Percentiles rank a stretch among this genome's conserved stretches.
Conservation (phyloP, 2,888 invertebrate genomes). For the Tenthredo distinguenda region DNA sequence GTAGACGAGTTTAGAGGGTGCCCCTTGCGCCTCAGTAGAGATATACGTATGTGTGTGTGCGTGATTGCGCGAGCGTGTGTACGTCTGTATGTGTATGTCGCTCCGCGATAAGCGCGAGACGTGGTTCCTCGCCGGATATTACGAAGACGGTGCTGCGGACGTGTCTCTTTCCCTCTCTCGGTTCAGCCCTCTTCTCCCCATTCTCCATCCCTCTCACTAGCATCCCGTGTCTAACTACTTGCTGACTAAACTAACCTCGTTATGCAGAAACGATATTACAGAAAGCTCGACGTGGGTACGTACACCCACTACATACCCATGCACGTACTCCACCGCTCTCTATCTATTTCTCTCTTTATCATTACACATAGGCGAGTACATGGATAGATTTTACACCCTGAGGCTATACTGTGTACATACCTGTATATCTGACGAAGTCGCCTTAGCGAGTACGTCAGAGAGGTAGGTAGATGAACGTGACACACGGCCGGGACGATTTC, state of each 20-base stretch:
- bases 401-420: neutral
- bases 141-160: constrained; percentile 53
- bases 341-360: neutral
- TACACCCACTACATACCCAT: neutral
- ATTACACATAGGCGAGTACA: neutral
- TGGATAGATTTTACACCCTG: neutral
- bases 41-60: neutral
- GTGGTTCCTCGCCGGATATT: constrained; percentile 57
- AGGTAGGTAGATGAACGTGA: neutral
- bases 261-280: constrained; percentile 64
- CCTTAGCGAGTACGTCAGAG: neutral
- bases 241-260: constrained; percentile 66
- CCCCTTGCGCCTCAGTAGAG: neutral
- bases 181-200: neutral
- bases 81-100: neutral
- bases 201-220: constrained; percentile 14
- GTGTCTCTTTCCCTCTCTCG: constrained; percentile 28
- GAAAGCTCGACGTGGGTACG: constrained; percentile 29
- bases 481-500: constrained; percentile 1
- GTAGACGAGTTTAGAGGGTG: constrained; percentile 17
- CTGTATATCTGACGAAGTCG: neutral
- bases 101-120: constrained; percentile 57
- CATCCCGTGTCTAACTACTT: constrained; percentile 57
- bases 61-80: neutral
- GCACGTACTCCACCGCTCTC: neutral